These are phyloP conservation scores for Platorchestia sp. DNA, from an alignment of 1,140 invertebrate species.

Conservation along the genomic window DNA sequence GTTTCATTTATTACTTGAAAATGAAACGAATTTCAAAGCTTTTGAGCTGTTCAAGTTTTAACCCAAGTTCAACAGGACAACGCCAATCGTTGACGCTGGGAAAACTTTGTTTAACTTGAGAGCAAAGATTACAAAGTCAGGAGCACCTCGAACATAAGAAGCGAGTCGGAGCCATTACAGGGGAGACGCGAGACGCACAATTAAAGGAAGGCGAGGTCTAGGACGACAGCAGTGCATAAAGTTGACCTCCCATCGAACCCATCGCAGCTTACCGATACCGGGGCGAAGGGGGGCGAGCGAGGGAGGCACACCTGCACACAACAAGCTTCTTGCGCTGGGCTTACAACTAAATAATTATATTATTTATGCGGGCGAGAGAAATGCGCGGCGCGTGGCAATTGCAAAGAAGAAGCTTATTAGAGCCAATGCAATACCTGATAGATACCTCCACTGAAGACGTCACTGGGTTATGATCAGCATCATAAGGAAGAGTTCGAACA, in stretches of 20 bases:
- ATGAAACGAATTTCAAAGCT: neutral
- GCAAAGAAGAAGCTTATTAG: neutral
- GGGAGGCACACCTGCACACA: neutral
- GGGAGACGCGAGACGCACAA: neutral
- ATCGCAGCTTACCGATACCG: conserved; percentile 6
- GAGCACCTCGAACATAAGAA: neutral
- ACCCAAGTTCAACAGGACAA: neutral
- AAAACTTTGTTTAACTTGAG: neutral
- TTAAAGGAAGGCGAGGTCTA: neutral
- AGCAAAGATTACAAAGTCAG: neutral
- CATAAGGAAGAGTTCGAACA: neutral
- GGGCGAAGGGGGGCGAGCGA: neutral
- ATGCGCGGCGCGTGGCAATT: neutral
- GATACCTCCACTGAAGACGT: neutral
- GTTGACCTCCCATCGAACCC: conserved; percentile 38
- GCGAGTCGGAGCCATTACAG: neutral
- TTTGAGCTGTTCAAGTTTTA: too few species aligned
- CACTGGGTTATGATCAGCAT: neutral
- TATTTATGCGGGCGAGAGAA: neutral
- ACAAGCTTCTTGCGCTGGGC: neutral
- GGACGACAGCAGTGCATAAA: conserved; percentile 31
- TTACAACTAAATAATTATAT: conserved; percentile 46
- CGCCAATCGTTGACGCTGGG: too few species aligned
- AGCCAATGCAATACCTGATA: neutral
- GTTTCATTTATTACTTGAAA: too few species aligned